phyloP scores from a whole-genome alignment of 2,797 vertebrate species.

The Channa striata region DNA sequence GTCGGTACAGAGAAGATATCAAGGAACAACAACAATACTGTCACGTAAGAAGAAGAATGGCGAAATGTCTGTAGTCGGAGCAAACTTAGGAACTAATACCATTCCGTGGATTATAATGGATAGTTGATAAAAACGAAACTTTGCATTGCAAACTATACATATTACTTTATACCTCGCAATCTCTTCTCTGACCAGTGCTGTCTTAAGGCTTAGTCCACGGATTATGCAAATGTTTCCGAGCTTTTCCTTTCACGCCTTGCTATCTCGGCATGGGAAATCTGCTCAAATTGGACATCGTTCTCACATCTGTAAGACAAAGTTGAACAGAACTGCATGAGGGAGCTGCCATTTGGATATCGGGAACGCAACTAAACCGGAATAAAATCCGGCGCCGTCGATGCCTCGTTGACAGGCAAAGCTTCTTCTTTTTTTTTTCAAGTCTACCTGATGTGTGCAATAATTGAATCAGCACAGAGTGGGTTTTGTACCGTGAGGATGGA shows the following conservation, averaged over 20 bases:
- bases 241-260: slow-evolving; percentile 50
- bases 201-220: slow-evolving; percentile 69
- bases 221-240: slow-evolving; percentile 72
- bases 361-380: slow-evolving; percentile 57
- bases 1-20: slow-evolving; percentile 75
- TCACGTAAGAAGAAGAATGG: slow-evolving; percentile 74
- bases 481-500: slow-evolving; percentile 39
- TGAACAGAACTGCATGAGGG: slow-evolving; percentile 65
- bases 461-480: slow-evolving; percentile 49
- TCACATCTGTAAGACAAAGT: slow-evolving; percentile 70
- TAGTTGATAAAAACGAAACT: slow-evolving; percentile 76
- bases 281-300: slow-evolving; percentile 71
- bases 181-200: slow-evolving; percentile 64
- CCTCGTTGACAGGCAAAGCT: slow-evolving; percentile 35
- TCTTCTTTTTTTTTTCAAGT: background rate
- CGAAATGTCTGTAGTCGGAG: slow-evolving; percentile 61
- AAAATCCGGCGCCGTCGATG: slow-evolving; percentile 44
- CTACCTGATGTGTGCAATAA: slow-evolving; percentile 43
- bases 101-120: slow-evolving; percentile 66
- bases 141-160: slow-evolving; percentile 79
- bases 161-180: slow-evolving; percentile 67
- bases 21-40: slow-evolving; percentile 82
- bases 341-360: slow-evolving; percentile 75
- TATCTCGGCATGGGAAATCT: slow-evolving; percentile 65
- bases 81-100: slow-evolving; percentile 67